These are phyloP conservation scores for Spermophilus dauricus DNA, from an alignment of 2,113 vertebrate genomes.

Conservation along the genomic window DNA sequence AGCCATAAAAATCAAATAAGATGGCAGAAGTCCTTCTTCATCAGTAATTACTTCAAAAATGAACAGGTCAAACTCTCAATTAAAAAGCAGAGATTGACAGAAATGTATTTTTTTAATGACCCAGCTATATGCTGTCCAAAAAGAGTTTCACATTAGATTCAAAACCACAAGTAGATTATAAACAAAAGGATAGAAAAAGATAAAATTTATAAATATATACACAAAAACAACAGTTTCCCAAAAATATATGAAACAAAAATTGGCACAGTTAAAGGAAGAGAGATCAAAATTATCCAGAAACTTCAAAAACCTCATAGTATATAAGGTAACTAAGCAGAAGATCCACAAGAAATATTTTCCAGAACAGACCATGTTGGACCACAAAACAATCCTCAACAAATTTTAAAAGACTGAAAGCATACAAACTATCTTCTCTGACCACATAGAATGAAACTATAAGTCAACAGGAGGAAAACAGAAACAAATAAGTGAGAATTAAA, in stretches of 20 bases:
- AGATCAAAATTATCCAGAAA: background rate
- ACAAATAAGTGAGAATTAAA: too few species aligned
- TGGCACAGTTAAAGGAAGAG: background rate
- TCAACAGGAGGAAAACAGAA: too few species aligned
- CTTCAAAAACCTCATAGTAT: background rate
- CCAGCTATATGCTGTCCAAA: background rate
- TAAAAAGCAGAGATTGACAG: background rate
- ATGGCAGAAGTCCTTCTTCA: background rate
- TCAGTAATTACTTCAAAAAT: background rate
- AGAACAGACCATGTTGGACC: background rate
- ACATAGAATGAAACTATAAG: background rate
- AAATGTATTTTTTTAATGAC: background rate
- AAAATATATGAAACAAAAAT: constrained; percentile 31
- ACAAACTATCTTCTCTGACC: background rate
- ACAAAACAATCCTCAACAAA: constrained; percentile 9
- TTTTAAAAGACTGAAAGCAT: background rate
- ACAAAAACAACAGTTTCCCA: background rate
- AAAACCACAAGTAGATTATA: constrained; percentile 5
- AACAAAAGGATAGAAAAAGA: constrained; percentile 28
- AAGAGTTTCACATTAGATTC: background rate
- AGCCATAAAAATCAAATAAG: background rate
- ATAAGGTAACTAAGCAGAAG: background rate
- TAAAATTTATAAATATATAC: background rate
- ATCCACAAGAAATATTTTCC: background rate
- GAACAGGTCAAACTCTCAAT: background rate